These are phyloP conservation scores for Pygocentrus nattereri DNA, from an alignment of 2,797 vertebrate genomes.

Conservation along the genomic window DNA sequence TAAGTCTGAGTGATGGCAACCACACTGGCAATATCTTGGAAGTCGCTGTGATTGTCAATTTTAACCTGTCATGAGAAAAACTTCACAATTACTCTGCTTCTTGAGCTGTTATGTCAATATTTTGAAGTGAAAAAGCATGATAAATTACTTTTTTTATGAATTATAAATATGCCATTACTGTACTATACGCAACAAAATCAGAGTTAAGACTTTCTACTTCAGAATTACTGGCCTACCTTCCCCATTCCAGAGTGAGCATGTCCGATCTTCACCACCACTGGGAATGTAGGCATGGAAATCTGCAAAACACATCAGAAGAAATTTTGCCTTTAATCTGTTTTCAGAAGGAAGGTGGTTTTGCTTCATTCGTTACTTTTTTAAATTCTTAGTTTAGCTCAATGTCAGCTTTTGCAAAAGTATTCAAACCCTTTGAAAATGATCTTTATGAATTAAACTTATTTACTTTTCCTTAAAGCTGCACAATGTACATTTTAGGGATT, in stretches of 20 bases:
- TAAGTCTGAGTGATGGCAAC: slow-evolving; percentile 99
- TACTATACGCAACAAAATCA: too few species aligned
- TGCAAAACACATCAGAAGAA: slow-evolving; percentile 67
- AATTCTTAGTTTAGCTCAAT: too few species aligned
- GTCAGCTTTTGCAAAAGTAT: too few species aligned
- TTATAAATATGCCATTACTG: too few species aligned
- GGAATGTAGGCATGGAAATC: slow-evolving; percentile 95
- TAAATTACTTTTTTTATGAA: too few species aligned
- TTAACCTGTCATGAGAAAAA: slow-evolving; percentile 83
- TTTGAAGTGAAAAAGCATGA: neutral
- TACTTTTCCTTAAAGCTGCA: too few species aligned
- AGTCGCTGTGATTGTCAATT: slow-evolving; percentile 97
- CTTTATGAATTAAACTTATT: too few species aligned
- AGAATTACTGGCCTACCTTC: slow-evolving; percentile 84
- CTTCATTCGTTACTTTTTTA: too few species aligned
- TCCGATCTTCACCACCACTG: slow-evolving; percentile 98
- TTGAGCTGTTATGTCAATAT: neutral
- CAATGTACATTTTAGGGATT: too few species aligned
- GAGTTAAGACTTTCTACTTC: neutral
- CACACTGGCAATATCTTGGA: slow-evolving; percentile 98
- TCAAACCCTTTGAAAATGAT: neutral
- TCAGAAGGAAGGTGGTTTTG: too few species aligned
- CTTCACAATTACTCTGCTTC: neutral
- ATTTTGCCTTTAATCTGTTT: too few species aligned
- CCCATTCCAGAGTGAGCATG: slow-evolving; percentile 99